phyloP scores from a whole-genome alignment of 2,888 invertebrate genomes.

The Habrosyne pyritoides region DNA sequence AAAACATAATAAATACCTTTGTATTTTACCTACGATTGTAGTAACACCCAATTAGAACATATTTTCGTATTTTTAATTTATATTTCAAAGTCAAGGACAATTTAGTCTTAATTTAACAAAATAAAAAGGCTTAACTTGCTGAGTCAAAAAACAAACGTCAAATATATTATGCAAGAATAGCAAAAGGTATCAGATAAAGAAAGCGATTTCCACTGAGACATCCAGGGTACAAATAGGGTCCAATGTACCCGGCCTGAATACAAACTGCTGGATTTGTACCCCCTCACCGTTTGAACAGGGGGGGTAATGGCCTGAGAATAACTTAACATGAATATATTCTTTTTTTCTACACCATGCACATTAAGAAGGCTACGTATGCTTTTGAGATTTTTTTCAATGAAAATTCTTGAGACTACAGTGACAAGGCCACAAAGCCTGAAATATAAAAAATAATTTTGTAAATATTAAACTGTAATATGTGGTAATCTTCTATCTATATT shows the following conservation, averaged over 20 bases:
- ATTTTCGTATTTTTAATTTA: too few relatives aligned
- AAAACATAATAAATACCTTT: too few relatives aligned
- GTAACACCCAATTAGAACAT: too few relatives aligned
- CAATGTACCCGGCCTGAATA: slow-evolving; percentile 41
- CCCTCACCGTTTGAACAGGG: slow-evolving; percentile 12
- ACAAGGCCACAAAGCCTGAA: too few relatives aligned
- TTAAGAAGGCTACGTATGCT: neutral
- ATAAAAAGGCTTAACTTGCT: neutral
- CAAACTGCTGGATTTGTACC: slow-evolving; percentile 48
- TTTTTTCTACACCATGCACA: neutral
- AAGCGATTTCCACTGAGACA: slow-evolving; percentile 39
- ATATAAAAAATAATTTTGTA: too few relatives aligned
- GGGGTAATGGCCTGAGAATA: slow-evolving; percentile 39
- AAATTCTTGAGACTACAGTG: too few relatives aligned
- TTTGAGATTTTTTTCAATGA: neutral
- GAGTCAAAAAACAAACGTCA: slow-evolving; percentile 5
- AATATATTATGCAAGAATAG: slow-evolving; percentile 21
- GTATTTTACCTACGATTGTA: too few relatives aligned
- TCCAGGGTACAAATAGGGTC: slow-evolving; percentile 49
- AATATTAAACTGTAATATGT: too few relatives aligned
- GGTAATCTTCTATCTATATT: too few relatives aligned
- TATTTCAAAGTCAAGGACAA: too few relatives aligned
- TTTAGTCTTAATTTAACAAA: neutral
- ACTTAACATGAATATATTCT: slow-evolving; percentile 18
- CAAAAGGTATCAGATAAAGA: slow-evolving; percentile 40